Conservation (phyloP, 2,113 vertebrate species). For the Zonotrichia leucophrys region DNA sequence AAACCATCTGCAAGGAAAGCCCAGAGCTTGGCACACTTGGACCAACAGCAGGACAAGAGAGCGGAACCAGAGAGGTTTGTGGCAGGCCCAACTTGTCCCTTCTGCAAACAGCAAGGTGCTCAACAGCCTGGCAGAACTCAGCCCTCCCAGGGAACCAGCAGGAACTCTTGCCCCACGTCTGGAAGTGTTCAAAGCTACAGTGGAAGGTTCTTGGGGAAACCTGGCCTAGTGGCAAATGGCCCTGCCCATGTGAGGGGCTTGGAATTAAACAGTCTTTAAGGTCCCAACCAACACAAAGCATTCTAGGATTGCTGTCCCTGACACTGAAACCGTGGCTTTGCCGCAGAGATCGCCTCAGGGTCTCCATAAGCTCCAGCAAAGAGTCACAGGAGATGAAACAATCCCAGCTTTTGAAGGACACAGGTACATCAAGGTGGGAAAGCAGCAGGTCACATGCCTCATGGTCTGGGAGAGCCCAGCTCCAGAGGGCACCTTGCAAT, state of each 20-base stretch:
- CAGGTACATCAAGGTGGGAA: fast-evolving
- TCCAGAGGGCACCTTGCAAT: neutral
- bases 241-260: too few relatives aligned
- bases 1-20: slow-evolving; percentile 75
- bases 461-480: neutral
- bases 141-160: neutral
- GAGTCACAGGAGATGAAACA: neutral
- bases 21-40: neutral
- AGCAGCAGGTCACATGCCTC: neutral
- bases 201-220: neutral
- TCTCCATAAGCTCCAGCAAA: neutral
- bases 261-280: neutral
- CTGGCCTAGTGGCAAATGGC: neutral
- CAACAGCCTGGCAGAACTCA: neutral
- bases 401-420: neutral
- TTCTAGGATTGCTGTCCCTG: neutral
- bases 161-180: neutral
- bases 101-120: fast-evolving
- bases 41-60: neutral
- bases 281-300: neutral
- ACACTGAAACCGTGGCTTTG: neutral
- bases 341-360: neutral
- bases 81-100: fast-evolving
- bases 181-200: neutral
- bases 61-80: neutral